Conservation (phyloP, 2,797 vertebrate species). For the Strix occidentalis region DNA sequence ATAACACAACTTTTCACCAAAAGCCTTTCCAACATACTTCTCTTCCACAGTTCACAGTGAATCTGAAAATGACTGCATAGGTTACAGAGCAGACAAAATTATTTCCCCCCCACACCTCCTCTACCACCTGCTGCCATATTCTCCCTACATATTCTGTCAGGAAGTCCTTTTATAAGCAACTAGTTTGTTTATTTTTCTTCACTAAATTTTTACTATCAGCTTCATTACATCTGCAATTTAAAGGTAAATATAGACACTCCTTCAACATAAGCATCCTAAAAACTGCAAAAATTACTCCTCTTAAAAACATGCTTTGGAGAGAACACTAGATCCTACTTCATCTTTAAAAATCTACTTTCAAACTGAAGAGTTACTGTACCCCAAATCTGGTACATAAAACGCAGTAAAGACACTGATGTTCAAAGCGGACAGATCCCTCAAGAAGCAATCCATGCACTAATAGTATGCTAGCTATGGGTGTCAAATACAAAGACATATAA, state of each 20-base stretch:
- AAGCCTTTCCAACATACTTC: background rate
- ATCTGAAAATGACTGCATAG: background rate
- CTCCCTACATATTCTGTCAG: background rate
- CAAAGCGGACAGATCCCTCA: background rate
- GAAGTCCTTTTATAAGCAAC: background rate
- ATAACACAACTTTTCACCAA: background rate
- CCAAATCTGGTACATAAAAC: background rate
- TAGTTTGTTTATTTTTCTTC: background rate
- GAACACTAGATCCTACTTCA: background rate
- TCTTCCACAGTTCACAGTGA: background rate
- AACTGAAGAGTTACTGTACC: background rate
- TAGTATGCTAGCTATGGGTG: rapidly evolving
- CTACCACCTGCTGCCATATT: background rate
- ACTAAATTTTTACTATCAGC: background rate
- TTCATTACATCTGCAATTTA: background rate
- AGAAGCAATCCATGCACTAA: background rate
- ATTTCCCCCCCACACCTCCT: background rate
- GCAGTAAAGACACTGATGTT: background rate
- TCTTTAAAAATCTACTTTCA: background rate
- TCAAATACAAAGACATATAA: background rate
- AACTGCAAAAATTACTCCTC: background rate
- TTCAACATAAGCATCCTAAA: background rate
- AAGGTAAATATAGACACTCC: background rate
- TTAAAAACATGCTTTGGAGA: background rate
- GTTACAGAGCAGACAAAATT: background rate